These are phyloP conservation scores for Nannoperca australis DNA, from an alignment of 2,797 vertebrate genomes.

Conservation along the genomic window DNA sequence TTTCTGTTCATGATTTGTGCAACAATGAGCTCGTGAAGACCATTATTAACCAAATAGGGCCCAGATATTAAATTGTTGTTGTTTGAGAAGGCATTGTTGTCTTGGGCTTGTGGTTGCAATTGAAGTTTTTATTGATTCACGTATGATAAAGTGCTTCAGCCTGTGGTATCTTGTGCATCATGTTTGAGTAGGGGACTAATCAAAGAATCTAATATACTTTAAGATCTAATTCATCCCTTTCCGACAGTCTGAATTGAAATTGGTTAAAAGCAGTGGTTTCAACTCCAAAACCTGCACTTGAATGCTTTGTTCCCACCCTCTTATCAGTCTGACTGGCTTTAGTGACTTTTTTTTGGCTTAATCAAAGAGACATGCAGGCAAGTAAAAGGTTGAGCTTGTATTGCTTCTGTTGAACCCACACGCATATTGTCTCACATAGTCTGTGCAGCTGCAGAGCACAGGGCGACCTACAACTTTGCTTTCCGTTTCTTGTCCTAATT, in stretches of 20 bases:
- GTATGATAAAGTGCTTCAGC: neutral
- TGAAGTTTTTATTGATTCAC: constrained; percentile 10
- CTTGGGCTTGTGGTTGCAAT: neutral
- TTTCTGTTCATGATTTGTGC: constrained; percentile 8
- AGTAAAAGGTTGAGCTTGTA: neutral
- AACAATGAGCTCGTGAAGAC: neutral
- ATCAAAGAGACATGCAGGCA: neutral
- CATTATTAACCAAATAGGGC: constrained; percentile 18
- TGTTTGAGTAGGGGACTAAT: constrained; percentile 8
- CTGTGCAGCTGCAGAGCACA: neutral
- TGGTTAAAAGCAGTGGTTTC: neutral
- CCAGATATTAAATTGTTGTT: constrained; percentile 4
- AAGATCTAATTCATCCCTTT: neutral
- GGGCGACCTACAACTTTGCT: neutral
- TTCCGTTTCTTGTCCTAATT: no score
- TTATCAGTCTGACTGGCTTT: neutral
- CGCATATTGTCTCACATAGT: neutral
- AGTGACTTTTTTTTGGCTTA: neutral
- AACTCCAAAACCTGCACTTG: no score
- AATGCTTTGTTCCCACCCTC: neutral
- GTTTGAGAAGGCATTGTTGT: neutral
- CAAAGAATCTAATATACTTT: neutral
- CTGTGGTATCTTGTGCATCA: neutral
- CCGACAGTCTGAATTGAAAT: neutral
- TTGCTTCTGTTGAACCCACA: neutral